Conservation (phyloP, 2,888 invertebrate species). For the Acleris literana region DNA sequence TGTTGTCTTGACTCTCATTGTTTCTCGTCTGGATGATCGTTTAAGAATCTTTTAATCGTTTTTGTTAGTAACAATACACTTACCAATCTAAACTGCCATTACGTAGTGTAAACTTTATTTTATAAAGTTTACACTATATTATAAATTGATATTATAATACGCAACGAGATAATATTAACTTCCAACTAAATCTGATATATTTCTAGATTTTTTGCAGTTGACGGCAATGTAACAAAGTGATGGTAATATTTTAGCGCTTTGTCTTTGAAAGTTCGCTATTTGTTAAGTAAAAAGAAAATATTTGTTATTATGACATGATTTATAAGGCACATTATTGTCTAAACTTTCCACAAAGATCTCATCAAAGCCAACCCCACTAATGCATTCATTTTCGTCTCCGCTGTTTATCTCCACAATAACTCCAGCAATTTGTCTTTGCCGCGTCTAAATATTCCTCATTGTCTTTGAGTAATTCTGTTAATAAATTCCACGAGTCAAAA, state of each 20-base stretch:
- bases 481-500: constrained; percentile 75
- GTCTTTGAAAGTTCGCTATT: constrained; percentile 38
- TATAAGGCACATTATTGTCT: constrained; percentile 30
- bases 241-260: not conserved
- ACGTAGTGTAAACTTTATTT: no score
- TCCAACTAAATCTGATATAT: no score
- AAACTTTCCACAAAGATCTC: constrained; percentile 34
- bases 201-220: no score
- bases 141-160: no score
- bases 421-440: constrained; percentile 73
- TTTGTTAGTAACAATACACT: no score
- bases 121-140: no score
- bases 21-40: constrained; percentile 36
- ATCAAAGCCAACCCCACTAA: constrained; percentile 36
- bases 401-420: constrained; percentile 72
- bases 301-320: constrained; percentile 24
- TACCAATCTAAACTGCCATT: no score
- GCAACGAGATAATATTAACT: no score
- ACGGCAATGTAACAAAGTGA: not conserved
- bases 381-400: constrained; percentile 56
- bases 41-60: constrained; percentile 32
- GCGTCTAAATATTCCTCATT: constrained; percentile 75
- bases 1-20: constrained; percentile 46
- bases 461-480: constrained; percentile 78
- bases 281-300: constrained; percentile 13